Percentiles rank a stretch among this genome's conserved stretches.
Conservation (phyloP, 2,113 vertebrate genomes). For the Puffinus mauretanicus region DNA sequence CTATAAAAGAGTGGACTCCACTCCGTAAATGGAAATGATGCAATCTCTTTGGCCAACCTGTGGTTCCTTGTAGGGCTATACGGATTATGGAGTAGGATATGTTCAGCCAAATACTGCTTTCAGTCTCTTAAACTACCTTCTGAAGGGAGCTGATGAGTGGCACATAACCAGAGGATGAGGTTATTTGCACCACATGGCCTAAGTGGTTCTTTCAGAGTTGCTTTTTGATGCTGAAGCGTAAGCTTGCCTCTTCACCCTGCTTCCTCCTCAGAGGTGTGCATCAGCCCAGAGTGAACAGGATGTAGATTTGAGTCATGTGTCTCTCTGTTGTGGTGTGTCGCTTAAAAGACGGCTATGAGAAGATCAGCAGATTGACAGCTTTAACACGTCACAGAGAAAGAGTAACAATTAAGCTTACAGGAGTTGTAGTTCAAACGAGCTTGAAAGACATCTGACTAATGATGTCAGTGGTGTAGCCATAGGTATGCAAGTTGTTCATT, state of each 20-base stretch:
- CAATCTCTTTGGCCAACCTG: neutral
- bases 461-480: neutral
- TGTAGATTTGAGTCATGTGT: neutral
- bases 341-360: neutral
- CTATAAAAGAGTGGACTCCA: neutral
- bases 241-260: neutral
- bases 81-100: neutral
- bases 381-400: neutral
- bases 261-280: neutral
- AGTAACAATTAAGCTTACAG: neutral
- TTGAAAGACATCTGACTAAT: neutral
- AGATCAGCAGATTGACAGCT: neutral
- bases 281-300: neutral
- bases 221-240: neutral
- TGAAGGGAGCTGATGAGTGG: neutral
- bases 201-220: neutral
- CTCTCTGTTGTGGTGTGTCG: neutral
- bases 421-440: neutral
- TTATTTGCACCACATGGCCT: neutral
- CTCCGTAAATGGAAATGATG: neutral
- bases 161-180: neutral
- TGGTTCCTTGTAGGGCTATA: neutral
- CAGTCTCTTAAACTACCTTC: neutral
- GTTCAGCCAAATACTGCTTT: neutral
- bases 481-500: neutral